Base-by-base conservation (phyloP, 2,888 invertebrate species). In the Cheilosia urbana region DNA sequence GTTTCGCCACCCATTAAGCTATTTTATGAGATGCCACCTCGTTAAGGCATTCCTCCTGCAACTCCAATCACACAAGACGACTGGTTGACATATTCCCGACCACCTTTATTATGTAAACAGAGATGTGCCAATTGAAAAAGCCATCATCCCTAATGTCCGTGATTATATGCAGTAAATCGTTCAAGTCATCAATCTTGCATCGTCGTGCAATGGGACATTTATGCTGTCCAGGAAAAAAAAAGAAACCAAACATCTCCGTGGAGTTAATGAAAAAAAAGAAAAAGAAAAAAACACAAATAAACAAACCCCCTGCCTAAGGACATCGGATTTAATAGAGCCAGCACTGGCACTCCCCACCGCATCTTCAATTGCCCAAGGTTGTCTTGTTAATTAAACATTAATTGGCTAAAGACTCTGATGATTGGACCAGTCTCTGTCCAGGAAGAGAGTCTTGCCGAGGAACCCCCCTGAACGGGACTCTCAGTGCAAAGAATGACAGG, bases 371-470 rank as follows among this genome's bases (percentile, higher is more conserved):
- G 66, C 53, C 80, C 49, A 80, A 80, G 84, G 84, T 76, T 85
- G 75, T 57, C 65, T 80, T 53, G 62, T 76, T 84, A 85, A 85
- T 85, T 85, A 80, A 76, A 55, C 69, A 60, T 85, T 85, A 85
- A 85, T 85, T 85, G 84, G 76, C 71, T 66, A 57, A 66, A 66
- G 34, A 47, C 62, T 49, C 53, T 15, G 77, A 24, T 40, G 37
- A 11, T 34, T 53, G 27, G 6, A 6, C 62, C 63, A 57, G 69
- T 47, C 72, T 27, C 27, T n/a, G 17, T 45, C 40, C 58, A 60
- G 55, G 42, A 53, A 63, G 42, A 65, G 49, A 51, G 37, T 42
- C 60, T 45, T 51, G 11, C 21, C 2, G 11, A 42, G 55, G 37
- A 55, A n/a, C 63, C 51, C 27, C 47, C 45, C 45, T 47, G 51